Base-by-base conservation (phyloP, 2,797 vertebrate genomes). In the Tangara arthus region DNA sequence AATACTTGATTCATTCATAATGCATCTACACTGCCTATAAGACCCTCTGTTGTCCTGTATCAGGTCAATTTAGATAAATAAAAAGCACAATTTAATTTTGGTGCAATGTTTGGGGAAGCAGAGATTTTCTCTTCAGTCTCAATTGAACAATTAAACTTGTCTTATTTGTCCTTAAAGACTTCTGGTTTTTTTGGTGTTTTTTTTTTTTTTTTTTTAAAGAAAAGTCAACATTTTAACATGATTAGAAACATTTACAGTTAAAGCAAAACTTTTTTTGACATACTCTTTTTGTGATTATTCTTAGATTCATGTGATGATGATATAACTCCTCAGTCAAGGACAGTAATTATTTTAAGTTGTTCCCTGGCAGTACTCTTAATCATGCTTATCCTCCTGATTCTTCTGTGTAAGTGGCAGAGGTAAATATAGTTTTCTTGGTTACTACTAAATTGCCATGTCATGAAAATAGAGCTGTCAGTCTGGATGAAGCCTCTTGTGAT, bases 351-450 rank as follows among this genome's bases (percentile, higher is more conserved):
- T 35, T 93, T 96, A 89, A 91, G 94, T 34, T 90, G 64, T 16
- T 72, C 47, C 1, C 27, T 97, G 95, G 47, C 89, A 56, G n/a
- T 91, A 14, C n/a, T 98, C 15, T 81, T 97, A 49, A 34, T 91
- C 16, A 35, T 68, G 11, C 17, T 88, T 42, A 59, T 96, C 35
- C 63, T 98, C 47, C 57, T 95, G 61, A 64, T 96, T 47, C 97
- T 87, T 82, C 70, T 97, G 8, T 94, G 97, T 89, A 96, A 95
- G 61, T 94, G 96, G 59, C 55, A 94, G 72, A 97, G 97, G 98
- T 98, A 96, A 97, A 96, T 95, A 44, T 1, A 13, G 11, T 59
- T 72, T 81, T 75, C 30, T 41, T 89, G 16, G 13, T 78, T 72
- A 35, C 21, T 60, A 46, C 16, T 80, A 86, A 63, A 82, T 71